Percentiles rank a stretch among this genome's conserved stretches.
Evolutionary conservation across 2,888 invertebrate genomes (phyloP).

Genomic region (Coremacera marginata): DNA sequence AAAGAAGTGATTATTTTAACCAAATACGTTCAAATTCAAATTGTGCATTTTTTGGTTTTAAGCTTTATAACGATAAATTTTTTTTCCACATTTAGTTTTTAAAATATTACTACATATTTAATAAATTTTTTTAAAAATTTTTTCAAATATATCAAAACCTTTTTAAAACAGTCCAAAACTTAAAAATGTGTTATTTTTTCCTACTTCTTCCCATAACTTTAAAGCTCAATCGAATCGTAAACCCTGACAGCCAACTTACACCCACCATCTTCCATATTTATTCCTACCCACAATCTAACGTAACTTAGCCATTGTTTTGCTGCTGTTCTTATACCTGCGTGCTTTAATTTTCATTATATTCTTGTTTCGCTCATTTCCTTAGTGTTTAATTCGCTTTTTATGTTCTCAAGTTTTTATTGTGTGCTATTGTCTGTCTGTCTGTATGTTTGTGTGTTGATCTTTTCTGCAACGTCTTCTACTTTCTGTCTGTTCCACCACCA

Average conservation of each 20-base stretch:
- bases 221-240: neutral
- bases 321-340: slow-evolving; percentile 24
- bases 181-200: no score
- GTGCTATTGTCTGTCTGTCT: slow-evolving; percentile 29
- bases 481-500: slow-evolving; percentile 10
- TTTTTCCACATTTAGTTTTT: no score
- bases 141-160: no score
- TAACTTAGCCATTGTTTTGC: slow-evolving; percentile 4
- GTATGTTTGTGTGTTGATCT: slow-evolving; percentile 21
- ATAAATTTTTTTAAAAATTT: no score
- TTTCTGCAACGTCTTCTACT: slow-evolving; percentile 24
- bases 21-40: no score
- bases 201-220: neutral
- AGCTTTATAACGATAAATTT: no score
- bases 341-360: slow-evolving; percentile 42
- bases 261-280: neutral
- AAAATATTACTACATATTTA: no score
- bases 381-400: slow-evolving; percentile 43
- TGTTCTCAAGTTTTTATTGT: slow-evolving; percentile 41
- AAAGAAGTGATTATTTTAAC: no score
- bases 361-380: slow-evolving; percentile 38
- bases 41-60: no score
- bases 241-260: neutral
- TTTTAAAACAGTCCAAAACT: no score
- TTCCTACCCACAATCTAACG: neutral